A percentile compares a stretch with the other conserved stretches of the same genome.
Evolutionary conservation across 2,797 vertebrate species (phyloP).

Genomic region (Fundulus diaphanus): DNA sequence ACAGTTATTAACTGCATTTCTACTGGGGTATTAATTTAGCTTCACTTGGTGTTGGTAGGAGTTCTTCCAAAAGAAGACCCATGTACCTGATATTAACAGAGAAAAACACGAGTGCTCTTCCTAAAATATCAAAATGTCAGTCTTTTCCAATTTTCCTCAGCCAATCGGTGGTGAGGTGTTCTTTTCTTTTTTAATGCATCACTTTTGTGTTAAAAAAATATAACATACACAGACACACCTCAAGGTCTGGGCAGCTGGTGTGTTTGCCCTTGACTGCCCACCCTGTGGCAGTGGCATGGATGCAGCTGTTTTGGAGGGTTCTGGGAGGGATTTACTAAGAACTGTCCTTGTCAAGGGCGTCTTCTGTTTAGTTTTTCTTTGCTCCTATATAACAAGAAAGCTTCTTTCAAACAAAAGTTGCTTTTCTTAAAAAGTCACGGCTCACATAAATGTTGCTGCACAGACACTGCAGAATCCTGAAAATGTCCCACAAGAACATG

Average conservation of each 20-base stretch:
- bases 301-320: conserved; percentile 74
- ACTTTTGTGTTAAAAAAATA: not conserved
- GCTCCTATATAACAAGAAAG: conserved; percentile 8
- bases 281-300: conserved; percentile 66
- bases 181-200: conserved; percentile 13
- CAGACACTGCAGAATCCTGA: not conserved
- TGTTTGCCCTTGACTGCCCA: conserved; percentile 76
- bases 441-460: not conserved
- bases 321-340: conserved; percentile 62
- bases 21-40: not conserved
- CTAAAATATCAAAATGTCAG: conserved; percentile 6
- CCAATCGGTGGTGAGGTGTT: conserved; percentile 34
- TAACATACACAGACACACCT: conserved; percentile 24
- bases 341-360: conserved; percentile 69
- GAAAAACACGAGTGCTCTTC: not conserved
- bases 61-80: not conserved
- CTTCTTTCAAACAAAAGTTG: not conserved
- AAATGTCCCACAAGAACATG: not conserved
- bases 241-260: conserved; percentile 72
- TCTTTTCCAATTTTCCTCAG: conserved; percentile 21
- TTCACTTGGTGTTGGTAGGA: not conserved
- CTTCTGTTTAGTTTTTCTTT: conserved; percentile 21
- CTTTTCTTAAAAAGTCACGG: not conserved
- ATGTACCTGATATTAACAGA: not conserved
- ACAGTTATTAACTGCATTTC: not conserved